A percentile compares a stretch with the other conserved stretches of the same genome.
Conservation (phyloP, 2,888 invertebrate genomes). For the Nomada fabriciana region DNA sequence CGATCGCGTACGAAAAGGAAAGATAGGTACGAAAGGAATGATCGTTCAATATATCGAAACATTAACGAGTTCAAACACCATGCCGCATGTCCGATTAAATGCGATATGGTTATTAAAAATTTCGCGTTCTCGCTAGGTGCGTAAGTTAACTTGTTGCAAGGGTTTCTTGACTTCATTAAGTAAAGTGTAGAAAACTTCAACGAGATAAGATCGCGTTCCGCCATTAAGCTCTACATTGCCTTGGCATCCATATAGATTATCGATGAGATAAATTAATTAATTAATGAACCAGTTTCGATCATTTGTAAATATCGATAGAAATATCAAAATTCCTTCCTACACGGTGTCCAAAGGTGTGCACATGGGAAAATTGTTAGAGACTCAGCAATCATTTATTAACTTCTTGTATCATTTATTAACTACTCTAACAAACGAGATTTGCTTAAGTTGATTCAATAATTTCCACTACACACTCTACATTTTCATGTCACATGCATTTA, state of each 20-base stretch:
- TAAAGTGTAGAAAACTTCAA: not conserved
- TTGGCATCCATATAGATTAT: not conserved
- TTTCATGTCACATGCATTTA: too few species aligned
- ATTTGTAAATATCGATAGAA: not conserved
- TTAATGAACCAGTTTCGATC: not conserved
- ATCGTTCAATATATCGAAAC: not conserved
- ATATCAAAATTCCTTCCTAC: not conserved
- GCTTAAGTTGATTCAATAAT: too few species aligned
- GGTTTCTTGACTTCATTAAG: not conserved
- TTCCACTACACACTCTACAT: too few species aligned
- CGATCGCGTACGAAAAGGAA: too few species aligned
- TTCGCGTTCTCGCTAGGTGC: not conserved
- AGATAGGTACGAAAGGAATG: not conserved
- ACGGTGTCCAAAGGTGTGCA: not conserved
- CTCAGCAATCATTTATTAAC: too few species aligned
- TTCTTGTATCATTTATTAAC: too few species aligned
- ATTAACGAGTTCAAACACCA: not conserved
- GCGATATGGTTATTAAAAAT: not conserved
- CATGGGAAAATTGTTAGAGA: not conserved
- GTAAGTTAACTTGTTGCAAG: not conserved
- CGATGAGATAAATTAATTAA: not conserved
- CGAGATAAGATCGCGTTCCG: not conserved
- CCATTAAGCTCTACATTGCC: slow-evolving; percentile 1
- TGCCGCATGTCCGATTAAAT: not conserved
- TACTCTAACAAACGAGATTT: too few species aligned